A percentile compares a stretch with the other conserved stretches of the same genome.
phyloP scores from a whole-genome alignment of 2,797 vertebrate species.

The Myripristis murdjan region DNA sequence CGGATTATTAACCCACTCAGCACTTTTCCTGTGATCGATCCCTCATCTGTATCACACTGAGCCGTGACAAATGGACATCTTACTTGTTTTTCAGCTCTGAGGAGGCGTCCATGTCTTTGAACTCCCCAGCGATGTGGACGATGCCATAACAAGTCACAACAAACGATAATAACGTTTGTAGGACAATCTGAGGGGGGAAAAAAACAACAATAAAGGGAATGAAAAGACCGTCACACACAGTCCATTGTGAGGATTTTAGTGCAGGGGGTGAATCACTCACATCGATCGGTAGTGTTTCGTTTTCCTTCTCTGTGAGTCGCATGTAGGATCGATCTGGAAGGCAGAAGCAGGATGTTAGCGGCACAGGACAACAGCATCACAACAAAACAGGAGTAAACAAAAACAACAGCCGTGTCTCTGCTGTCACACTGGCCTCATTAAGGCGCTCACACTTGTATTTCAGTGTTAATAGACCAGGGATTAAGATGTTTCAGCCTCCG shows the following conservation, averaged over 20 bases:
- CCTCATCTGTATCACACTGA: too few relatives aligned
- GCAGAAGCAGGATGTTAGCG: slow-evolving; percentile 17
- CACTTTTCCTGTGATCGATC: too few relatives aligned
- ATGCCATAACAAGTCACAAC: slow-evolving; percentile 97
- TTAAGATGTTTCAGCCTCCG: background rate
- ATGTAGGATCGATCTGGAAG: slow-evolving; percentile 95
- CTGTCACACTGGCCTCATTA: too few relatives aligned
- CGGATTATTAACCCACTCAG: too few relatives aligned
- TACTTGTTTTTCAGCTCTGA: slow-evolving; percentile 99
- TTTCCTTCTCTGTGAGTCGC: slow-evolving; percentile 97
- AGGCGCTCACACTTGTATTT: too few relatives aligned
- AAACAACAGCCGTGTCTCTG: too few relatives aligned
- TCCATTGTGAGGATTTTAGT: background rate
- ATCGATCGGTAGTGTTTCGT: slow-evolving; percentile 96
- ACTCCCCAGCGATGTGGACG: slow-evolving; percentile 97
- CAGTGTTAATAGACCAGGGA: too few relatives aligned
- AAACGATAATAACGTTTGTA: slow-evolving; percentile 97
- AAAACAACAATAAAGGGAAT: fast-evolving
- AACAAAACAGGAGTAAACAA: too few relatives aligned
- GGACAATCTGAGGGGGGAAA: slow-evolving; percentile 89
- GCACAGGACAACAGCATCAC: background rate
- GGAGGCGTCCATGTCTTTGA: slow-evolving; percentile 99
- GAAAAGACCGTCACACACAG: too few relatives aligned
- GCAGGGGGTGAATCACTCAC: slow-evolving; percentile 92
- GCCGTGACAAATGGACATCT: slow-evolving; percentile 53